Evolutionary conservation across 2,113 vertebrate species (phyloP), one percentile per base, ranked within the genome.

Genomic region (Saguinus midas): DNA sequence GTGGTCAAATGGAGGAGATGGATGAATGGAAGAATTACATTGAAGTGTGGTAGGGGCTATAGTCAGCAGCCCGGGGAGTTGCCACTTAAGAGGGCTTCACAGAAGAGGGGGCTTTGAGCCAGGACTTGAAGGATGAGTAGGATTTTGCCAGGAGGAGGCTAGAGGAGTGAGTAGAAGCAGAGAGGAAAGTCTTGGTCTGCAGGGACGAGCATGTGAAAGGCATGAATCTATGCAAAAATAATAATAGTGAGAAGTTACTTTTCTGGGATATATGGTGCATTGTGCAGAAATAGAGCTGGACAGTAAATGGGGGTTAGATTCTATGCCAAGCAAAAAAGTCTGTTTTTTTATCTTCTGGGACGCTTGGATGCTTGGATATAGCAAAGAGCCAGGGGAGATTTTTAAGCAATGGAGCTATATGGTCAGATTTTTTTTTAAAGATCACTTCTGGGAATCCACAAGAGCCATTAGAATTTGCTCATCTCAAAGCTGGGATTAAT

Each of bases 301-400:
- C 48, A 81, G 93, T 93, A 95, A 96, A 91, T 40, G 70, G 68
- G 64, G 50, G 43, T 91, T 79, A 89, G 90, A 80, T 21, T 80
- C 45, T 72, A 87, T 58, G 89, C 75, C 87, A 94, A 75, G 43
- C n/a, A 81, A 93, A 92, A 35, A 57, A 80, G 72, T 88, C 78
- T 97, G 66, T 20, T 87, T 76, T 57, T 96, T 96, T 48, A 93
- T 75, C 83, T 96, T 94, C 95, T 95, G 83, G 50, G 92, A 96
- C 92, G 25, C 52, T 29, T 43, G 58, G 79, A 40, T 76, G 27
- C 23, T 52, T 82, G 35, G 58, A 57, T 70, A 94, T 8, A 76
- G 87, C 81, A 85, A 32, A 80, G 70, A 88, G 48, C 8, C 35
- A 73, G 37, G 37, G 50, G 43, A 93, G 78, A 32, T 37, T 86